Evolutionary conservation across 2,888 invertebrate species (phyloP), one percentile per base, ranked within the genome.

Genomic region (Erynnis tages): DNA sequence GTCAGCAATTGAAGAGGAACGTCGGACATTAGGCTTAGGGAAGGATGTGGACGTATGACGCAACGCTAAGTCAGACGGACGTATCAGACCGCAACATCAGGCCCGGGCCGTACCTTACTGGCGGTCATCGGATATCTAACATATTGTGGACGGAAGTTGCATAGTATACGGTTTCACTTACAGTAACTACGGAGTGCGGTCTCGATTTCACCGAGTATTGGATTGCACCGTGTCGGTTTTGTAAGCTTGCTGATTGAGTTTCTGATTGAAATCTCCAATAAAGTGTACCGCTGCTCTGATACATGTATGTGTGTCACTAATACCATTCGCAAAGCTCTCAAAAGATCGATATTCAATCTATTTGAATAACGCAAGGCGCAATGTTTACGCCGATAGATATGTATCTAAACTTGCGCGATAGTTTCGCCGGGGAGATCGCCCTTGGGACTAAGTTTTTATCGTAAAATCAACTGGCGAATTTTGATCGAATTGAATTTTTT

Each of bases 141-240:
- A 76, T 71, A 62, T 61, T 64, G 62, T 62, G 77, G 85, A 77
- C 83, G 86, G 86, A 84, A 84, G 86, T 85, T 75, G 73, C 79
- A 74, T 71, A 79, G 84, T 79, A 79, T 86, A 77, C 76, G 82
- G 84, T 87, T 87, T 82, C 86, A 79, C 79, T 81, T 73, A 74
- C 79, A 71, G 74, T 73, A 74, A 73, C 75, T 71, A 67, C 73
- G 69, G 67, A 66, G 68, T 67, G 76, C 63, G 70, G 82, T 77
- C 76, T 84, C 79, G 69, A 77, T 85, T 83, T 79, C 84, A 81
- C 63, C 64, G 58, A 58, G 63, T 59, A 63, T 67, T 72, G 72
- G 73, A 75, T 74, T 73, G 71, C 75, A 75, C 70, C 71, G 74
- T 76, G 75, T 73, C 81, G 73, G 73, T 72, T 76, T 74, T 73